Conservation (phyloP, 2,797 vertebrate species). For the Zalophus californianus region DNA sequence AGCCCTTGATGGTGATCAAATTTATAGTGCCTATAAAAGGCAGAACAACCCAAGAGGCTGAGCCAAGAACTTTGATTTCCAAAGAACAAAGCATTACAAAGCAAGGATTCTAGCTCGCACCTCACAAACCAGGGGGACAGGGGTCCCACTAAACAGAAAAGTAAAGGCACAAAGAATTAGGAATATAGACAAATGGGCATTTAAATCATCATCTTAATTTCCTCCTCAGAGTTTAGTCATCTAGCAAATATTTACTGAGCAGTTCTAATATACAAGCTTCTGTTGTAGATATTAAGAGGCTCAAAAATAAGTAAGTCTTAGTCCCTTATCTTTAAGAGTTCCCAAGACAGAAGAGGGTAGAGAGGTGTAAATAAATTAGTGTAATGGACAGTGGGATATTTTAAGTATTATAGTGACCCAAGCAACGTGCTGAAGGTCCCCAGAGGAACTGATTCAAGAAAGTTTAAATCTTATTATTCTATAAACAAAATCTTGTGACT, state of each 20-base stretch:
- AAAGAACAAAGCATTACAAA: constrained; percentile 80
- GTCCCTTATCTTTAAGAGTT: neutral
- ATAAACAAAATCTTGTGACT: constrained; percentile 61
- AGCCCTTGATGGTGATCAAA: constrained; percentile 86
- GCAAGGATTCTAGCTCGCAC: constrained; percentile 43
- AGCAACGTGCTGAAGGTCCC: neutral
- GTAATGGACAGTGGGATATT: neutral
- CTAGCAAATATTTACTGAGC: neutral
- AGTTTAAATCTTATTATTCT: constrained; percentile 19
- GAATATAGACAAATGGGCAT: neutral
- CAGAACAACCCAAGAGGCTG: constrained; percentile 82
- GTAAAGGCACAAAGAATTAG: neutral
- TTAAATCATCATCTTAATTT: constrained; percentile 10
- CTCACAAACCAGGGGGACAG: neutral
- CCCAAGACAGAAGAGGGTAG: neutral
- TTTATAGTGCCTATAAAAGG: constrained; percentile 87
- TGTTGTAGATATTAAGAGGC: neutral
- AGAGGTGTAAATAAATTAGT: neutral
- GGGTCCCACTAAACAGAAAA: neutral
- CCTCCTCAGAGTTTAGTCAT: neutral
- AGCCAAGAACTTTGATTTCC: constrained; percentile 86
- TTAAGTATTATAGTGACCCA: neutral
- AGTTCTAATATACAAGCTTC: neutral
- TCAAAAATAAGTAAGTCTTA: neutral
- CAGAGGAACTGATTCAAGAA: neutral